phyloP scores from a whole-genome alignment of 2,113 vertebrate genomes.

The Microcebus tavaratra region DNA sequence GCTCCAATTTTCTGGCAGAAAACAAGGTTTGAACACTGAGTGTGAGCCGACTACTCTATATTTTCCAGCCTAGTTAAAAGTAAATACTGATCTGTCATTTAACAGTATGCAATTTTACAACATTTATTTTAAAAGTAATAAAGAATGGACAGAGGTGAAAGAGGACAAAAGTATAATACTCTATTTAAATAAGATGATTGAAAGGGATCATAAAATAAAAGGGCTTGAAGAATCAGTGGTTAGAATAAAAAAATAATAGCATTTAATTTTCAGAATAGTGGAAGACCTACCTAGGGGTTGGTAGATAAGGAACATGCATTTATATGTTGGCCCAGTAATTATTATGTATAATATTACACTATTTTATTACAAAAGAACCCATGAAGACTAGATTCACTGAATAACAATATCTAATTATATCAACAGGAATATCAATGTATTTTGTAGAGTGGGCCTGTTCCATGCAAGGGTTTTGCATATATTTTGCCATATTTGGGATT shows the following conservation, averaged over 20 bases:
- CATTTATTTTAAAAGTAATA: slow-evolving; percentile 3
- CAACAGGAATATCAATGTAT: slow-evolving; percentile 27
- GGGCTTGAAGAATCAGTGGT: not conserved
- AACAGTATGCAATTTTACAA: not conserved
- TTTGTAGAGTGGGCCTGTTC: not conserved
- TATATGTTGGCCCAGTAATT: slow-evolving; percentile 53
- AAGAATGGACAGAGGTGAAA: not conserved
- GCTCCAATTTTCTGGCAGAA: not conserved
- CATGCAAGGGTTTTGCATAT: not conserved
- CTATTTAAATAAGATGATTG: not conserved
- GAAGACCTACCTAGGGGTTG: not conserved
- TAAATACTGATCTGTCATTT: not conserved
- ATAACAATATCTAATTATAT: slow-evolving; percentile 65
- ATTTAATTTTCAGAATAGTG: slow-evolving; percentile 58
- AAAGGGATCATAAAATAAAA: slow-evolving; percentile 1
- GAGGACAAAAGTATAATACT: not conserved
- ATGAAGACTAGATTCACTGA: not conserved
- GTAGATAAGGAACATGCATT: slow-evolving; percentile 31
- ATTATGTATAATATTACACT: slow-evolving; percentile 43
- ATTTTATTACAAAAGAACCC: slow-evolving; percentile 55
- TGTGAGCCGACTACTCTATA: not conserved
- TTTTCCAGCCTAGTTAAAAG: slow-evolving; percentile 11
- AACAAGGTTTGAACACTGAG: not conserved
- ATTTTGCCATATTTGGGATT: not conserved
- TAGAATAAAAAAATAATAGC: slow-evolving; percentile 11